These are phyloP conservation scores for Pyrrhia umbra DNA, from an alignment of 2,888 invertebrate genomes.

Conservation along the genomic window DNA sequence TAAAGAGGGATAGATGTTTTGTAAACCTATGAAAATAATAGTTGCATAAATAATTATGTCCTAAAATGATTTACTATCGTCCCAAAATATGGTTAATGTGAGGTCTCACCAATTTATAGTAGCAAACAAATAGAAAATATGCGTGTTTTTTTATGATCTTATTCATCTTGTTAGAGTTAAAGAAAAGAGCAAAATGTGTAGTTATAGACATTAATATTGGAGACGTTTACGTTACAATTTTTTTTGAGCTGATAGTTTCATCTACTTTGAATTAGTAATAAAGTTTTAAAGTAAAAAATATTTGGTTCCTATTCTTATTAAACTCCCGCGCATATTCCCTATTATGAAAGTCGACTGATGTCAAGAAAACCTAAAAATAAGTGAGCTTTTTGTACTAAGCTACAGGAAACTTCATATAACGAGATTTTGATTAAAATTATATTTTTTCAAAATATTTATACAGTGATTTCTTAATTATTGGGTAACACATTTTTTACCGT, in stretches of 20 bases:
- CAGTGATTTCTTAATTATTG: background rate
- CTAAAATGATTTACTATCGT: constrained; percentile 1
- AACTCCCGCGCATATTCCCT: no score
- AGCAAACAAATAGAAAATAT: constrained; percentile 7
- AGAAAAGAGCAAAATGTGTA: no score
- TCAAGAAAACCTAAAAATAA: background rate
- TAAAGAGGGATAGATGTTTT: constrained; percentile 9
- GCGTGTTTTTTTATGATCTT: no score
- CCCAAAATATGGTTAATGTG: constrained; percentile 3
- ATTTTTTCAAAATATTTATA: background rate
- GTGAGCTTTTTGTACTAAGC: background rate
- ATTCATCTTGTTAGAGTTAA: no score
- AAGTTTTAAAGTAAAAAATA: no score
- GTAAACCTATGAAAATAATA: constrained; percentile 25
- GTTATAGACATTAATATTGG: no score
- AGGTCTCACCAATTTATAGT: constrained; percentile 6
- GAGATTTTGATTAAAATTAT: background rate
- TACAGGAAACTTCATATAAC: background rate
- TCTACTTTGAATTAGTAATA: no score
- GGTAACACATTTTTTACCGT: background rate
- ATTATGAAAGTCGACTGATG: constrained; percentile 8
- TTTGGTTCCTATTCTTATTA: no score
- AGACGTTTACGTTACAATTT: no score
- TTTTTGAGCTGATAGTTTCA: no score
- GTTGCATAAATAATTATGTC: constrained; percentile 9